Base-by-base conservation (phyloP, 2,113 vertebrate species). In the Semicossyphus pulcher region DNA sequence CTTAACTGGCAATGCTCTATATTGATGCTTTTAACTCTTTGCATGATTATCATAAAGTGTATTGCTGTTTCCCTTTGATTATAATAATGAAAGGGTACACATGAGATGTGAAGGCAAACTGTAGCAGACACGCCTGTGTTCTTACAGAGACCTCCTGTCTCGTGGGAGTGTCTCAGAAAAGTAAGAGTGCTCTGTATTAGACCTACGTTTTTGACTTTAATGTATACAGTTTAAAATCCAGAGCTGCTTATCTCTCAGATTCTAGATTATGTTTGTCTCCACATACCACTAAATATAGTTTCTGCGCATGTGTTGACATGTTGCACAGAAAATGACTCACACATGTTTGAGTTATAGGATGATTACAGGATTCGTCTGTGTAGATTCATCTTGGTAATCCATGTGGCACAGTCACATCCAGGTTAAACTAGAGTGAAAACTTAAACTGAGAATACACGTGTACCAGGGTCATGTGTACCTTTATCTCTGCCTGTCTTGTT, bases 41-140 rank as follows among this genome's bases (percentile, higher is more conserved):
- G 37, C 34, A 36, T 61, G 12, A 8, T 48, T 58, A 32, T 76
- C 23, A 8, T 45, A 29, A 49, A 3, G 11, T 53, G 39, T 42
- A 25, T n/a, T 23, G 3, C 15, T 42, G 41, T 71, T 44, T 71
- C 31, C 39, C 28, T 36, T 74, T 66, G 15, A 52, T 77, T 79
- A 4, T 7, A 56, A 6, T 20, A 42, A 72, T 67, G 56, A 66
- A 66, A 76, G 21, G 7, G 10, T 41, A n/a, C 12, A 72, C 42
- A 78, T 60, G 16, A 64, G 20, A 67, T 23, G 41, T 64, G 28
- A 28, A 7, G 10, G 25, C 12, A 59, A 52, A 76, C 20, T 16
- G 20, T 0, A 57, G 20, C 52, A 77, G 72, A 67, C 63, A 20
- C 36, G 29, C 32, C 64, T 48, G 21, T n/a, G 36, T 21, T 1